phyloP scores from a whole-genome alignment of 2,113 vertebrate species.

The Columba livia region DNA sequence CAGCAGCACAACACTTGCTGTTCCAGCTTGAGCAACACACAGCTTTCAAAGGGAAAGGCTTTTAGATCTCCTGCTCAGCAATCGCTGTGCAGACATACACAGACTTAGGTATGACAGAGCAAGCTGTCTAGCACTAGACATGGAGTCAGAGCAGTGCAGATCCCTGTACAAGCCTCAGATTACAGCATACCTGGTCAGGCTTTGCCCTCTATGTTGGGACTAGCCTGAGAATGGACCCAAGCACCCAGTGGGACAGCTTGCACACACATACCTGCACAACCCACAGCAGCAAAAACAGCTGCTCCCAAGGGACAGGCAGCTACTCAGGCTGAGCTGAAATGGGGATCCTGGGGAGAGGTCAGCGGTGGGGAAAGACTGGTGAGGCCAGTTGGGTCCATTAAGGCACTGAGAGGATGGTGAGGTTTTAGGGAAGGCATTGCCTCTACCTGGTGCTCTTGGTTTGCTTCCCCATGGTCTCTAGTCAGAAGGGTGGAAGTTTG shows the following conservation, averaged over 20 bases:
- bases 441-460: neutral
- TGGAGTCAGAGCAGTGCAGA: neutral
- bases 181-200: accelerated
- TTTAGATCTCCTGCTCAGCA: accelerated
- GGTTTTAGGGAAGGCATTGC: neutral
- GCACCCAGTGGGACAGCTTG: neutral
- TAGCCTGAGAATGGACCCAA: neutral
- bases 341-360: neutral
- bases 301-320: accelerated
- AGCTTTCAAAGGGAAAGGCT: neutral
- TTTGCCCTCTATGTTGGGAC: neutral
- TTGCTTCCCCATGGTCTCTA: neutral
- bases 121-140: too few relatives aligned
- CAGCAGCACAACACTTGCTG: neutral
- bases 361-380: neutral
- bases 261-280: too few relatives aligned
- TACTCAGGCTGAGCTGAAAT: neutral
- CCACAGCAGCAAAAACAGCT: neutral
- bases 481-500: neutral
- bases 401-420: neutral
- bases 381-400: neutral
- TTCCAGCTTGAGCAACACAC: neutral
- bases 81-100: accelerated
- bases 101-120: neutral
- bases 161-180: neutral